Evolutionary conservation across 2,797 vertebrate genomes (phyloP).

Genomic region (Tokudaia muenninki): DNA sequence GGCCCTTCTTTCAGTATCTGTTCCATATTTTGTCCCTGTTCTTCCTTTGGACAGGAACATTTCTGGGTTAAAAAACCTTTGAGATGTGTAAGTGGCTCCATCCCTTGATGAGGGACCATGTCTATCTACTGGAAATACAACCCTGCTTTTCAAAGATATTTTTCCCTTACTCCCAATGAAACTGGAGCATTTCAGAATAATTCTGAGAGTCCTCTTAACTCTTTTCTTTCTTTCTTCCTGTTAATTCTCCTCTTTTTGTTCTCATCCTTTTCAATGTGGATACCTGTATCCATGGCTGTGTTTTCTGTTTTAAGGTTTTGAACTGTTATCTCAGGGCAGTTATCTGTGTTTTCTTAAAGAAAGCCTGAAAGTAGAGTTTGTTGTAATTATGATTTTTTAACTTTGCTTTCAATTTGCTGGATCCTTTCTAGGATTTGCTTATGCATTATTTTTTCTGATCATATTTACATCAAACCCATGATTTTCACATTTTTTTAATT

Average conservation of each 20-base stretch:
- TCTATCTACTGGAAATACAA: no score
- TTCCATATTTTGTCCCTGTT: no score
- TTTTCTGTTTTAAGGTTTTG: not conserved
- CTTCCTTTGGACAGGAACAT: no score
- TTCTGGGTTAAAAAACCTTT: no score
- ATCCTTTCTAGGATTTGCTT: not conserved
- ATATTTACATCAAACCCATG: not conserved
- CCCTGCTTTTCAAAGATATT: not conserved
- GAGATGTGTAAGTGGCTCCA: no score
- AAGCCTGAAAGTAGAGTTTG: not conserved
- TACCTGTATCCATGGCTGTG: not conserved
- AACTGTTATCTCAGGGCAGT: not conserved
- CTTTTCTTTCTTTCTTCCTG: not conserved
- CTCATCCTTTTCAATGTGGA: not conserved
- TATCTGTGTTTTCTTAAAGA: constrained; percentile 16
- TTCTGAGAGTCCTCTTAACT: no score
- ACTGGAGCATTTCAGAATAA: not conserved
- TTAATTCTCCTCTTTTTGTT: not conserved
- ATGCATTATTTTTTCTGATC: constrained; percentile 49
- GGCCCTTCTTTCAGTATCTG: no score
- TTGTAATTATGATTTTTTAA: not conserved
- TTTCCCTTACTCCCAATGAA: accelerated
- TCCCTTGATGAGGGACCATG: no score
- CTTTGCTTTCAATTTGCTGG: not conserved
- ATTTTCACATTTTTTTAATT: constrained; percentile 26